Conservation (phyloP, 2,113 vertebrate genomes). For the Typhlomys cinereus region DNA sequence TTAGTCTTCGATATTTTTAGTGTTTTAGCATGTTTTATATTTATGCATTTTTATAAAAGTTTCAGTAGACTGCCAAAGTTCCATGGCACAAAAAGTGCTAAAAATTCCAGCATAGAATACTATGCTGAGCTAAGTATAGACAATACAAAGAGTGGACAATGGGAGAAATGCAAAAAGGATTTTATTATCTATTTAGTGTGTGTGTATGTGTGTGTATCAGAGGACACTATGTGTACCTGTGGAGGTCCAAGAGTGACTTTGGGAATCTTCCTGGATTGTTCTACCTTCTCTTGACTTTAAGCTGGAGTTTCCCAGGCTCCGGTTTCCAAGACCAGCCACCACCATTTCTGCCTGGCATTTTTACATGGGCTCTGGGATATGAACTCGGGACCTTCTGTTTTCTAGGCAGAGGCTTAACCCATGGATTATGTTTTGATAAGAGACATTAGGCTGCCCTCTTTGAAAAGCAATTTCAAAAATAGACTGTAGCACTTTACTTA, state of each 20-base stretch:
- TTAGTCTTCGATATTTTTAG: not conserved
- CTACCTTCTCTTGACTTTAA: too few relatives aligned
- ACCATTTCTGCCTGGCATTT: too few relatives aligned
- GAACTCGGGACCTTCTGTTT: too few relatives aligned
- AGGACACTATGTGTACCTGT: too few relatives aligned
- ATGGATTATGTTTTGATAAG: not conserved
- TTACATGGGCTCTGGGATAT: too few relatives aligned
- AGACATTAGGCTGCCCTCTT: not conserved
- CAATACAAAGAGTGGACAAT: not conserved
- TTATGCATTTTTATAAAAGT: not conserved
- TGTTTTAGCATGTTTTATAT: conserved; percentile 7
- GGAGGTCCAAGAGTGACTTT: too few relatives aligned
- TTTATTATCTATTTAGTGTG: too few relatives aligned
- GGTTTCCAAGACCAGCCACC: too few relatives aligned
- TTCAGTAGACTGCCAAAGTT: not conserved
- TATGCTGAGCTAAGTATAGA: not conserved
- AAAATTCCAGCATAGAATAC: not conserved
- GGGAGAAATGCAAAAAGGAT: not conserved
- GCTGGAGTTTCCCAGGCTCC: too few relatives aligned
- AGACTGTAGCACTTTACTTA: not conserved
- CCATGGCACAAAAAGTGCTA: not conserved
- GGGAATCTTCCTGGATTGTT: too few relatives aligned
- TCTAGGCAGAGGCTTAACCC: too few relatives aligned
- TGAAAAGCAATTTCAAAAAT: not conserved
- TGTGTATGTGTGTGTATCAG: too few relatives aligned